Percentiles rank a stretch among this genome's conserved stretches.
Conservation (phyloP, 1,140 invertebrate genomes). For the Drosophila bocki region DNA sequence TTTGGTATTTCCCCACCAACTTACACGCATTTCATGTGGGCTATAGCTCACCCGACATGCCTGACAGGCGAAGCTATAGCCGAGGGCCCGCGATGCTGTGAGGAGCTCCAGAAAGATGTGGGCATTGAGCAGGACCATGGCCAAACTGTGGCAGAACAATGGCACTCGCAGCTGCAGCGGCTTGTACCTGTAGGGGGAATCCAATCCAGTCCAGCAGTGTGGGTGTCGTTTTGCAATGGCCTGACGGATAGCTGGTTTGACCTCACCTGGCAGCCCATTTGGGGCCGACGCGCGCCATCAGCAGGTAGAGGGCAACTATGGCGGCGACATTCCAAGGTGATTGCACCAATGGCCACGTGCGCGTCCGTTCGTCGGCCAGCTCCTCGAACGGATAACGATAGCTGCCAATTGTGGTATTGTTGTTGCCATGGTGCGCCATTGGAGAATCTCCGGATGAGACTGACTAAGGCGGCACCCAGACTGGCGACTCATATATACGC, state of each 20-base stretch:
- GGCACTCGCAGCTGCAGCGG: constrained; percentile 92
- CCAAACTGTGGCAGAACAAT: constrained; percentile 94
- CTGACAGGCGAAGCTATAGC: constrained; percentile 96
- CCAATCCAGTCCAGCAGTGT: constrained; percentile 25
- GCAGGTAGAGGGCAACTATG: constrained; percentile 91
- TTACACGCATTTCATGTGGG: constrained; percentile 91
- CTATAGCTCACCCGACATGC: constrained; percentile 93
- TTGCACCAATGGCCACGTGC: constrained; percentile 94
- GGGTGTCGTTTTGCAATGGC: constrained; percentile 4
- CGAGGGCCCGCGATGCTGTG: constrained; percentile 90
- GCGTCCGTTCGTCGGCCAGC: constrained; percentile 87
- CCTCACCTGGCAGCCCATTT: constrained; percentile 91
- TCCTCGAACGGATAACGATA: constrained; percentile 54
- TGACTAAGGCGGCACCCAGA: constrained; percentile 14
- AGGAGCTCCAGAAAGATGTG: constrained; percentile 93
- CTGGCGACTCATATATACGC: constrained; percentile 42
- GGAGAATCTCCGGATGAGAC: constrained; percentile 29
- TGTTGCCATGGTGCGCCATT: constrained; percentile 31
- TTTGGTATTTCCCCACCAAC: constrained; percentile 46
- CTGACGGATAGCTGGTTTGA: background rate
- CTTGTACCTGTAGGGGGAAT: constrained; percentile 85
- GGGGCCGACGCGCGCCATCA: constrained; percentile 92
- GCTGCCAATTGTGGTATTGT: constrained; percentile 28
- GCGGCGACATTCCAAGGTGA: constrained; percentile 92
- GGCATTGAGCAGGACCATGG: constrained; percentile 93